Percentiles rank a stretch among this genome's conserved stretches.
Conservation (phyloP, 2,113 vertebrate species). For the Callorhinus ursinus region DNA sequence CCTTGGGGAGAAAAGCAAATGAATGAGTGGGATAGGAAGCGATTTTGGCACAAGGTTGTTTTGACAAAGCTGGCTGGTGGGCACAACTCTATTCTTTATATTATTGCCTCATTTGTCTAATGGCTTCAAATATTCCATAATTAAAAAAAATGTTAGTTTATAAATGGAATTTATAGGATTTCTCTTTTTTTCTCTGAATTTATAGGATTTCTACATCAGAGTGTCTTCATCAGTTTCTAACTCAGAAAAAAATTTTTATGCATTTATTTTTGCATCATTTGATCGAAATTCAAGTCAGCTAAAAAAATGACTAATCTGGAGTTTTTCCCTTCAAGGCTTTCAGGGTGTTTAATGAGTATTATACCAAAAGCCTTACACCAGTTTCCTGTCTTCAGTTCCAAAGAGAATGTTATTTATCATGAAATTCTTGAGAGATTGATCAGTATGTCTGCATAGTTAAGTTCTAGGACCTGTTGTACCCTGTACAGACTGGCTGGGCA, state of each 20-base stretch:
- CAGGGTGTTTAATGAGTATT: not conserved
- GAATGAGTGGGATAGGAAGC: not conserved
- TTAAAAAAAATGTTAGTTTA: not conserved
- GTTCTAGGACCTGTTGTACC: not conserved
- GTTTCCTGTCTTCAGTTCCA: not conserved
- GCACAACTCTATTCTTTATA: not conserved
- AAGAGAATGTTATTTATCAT: not conserved
- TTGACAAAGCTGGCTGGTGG: not conserved
- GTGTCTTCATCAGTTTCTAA: constrained; percentile 18
- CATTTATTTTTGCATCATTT: constrained; percentile 47
- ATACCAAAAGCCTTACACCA: not conserved
- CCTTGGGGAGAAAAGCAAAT: not conserved
- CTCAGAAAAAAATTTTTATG: not conserved
- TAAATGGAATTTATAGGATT: not conserved
- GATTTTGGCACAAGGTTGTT: not conserved
- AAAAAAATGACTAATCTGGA: constrained; percentile 50
- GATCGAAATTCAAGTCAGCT: not conserved
- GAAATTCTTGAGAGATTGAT: not conserved
- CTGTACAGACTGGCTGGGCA: not conserved
- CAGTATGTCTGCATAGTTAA: not conserved
- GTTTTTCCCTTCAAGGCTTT: not conserved
- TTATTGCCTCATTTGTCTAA: not conserved
- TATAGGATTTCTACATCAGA: constrained; percentile 21
- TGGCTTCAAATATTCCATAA: constrained; percentile 12
- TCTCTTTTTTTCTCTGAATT: not conserved